These are phyloP conservation scores for Myopa tessellatipennis DNA, from an alignment of 2,888 invertebrate genomes.

Conservation along the genomic window DNA sequence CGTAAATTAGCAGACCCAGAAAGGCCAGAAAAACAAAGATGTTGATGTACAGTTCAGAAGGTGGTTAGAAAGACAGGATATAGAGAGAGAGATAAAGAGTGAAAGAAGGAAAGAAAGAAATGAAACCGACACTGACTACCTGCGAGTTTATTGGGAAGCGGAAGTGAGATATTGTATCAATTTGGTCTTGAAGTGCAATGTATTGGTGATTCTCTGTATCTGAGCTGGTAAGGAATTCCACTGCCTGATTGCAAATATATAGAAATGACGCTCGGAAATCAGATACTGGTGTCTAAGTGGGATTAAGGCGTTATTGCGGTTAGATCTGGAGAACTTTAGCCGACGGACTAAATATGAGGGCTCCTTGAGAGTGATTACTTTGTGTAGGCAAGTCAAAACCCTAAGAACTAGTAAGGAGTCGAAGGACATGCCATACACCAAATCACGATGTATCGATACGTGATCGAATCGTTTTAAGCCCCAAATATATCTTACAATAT, in stretches of 20 bases:
- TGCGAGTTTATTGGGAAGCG: neutral
- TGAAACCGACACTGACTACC: neutral
- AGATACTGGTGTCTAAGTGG: neutral
- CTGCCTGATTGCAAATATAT: neutral
- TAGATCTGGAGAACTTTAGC: neutral
- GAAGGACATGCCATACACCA: slow-evolving; percentile 2
- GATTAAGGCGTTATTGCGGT: neutral
- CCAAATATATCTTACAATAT: slow-evolving; percentile 21
- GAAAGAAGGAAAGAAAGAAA: neutral
- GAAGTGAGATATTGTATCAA: neutral
- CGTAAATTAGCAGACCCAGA: no score
- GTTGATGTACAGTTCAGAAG: no score
- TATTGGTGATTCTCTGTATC: neutral
- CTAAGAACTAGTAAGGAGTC: neutral
- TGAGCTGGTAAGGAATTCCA: neutral
- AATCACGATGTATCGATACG: neutral
- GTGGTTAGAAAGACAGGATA: neutral
- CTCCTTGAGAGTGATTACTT: slow-evolving; percentile 6
- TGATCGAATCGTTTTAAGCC: slow-evolving; percentile 7
- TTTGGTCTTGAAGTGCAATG: neutral
- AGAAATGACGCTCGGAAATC: slow-evolving; percentile 12
- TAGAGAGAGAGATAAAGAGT: neutral
- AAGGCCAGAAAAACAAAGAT: no score
- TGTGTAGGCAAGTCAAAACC: neutral
- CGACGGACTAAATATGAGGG: neutral